Conservation (phyloP, 2,888 invertebrate genomes). For the Drosophila hamatofila region DNA sequence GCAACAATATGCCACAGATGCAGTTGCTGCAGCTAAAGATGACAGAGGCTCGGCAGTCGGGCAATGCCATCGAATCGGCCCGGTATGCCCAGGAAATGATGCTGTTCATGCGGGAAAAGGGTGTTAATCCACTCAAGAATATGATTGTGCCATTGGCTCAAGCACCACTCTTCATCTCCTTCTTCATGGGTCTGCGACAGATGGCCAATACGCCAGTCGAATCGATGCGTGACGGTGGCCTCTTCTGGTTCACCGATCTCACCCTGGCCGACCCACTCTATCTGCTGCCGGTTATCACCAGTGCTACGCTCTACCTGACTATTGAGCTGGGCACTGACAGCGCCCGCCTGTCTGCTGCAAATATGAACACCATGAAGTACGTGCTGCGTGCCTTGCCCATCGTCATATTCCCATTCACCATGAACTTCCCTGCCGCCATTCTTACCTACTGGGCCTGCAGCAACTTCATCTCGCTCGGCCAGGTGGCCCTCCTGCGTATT, state of each 20-base stretch:
- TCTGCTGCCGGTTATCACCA: slow-evolving; percentile 93
- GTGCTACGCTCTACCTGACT: slow-evolving; percentile 92
- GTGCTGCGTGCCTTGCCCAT: slow-evolving; percentile 91
- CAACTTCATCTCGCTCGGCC: slow-evolving; percentile 93
- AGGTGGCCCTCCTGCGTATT: slow-evolving; percentile 90
- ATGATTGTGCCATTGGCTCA: slow-evolving; percentile 92
- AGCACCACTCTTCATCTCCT: slow-evolving; percentile 96
- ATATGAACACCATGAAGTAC: slow-evolving; percentile 90
- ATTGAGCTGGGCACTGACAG: slow-evolving; percentile 93
- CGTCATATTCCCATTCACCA: slow-evolving; percentile 92
- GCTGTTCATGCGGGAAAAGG: slow-evolving; percentile 92
- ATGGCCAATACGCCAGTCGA: slow-evolving; percentile 97
- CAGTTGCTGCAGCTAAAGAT: slow-evolving; percentile 93
- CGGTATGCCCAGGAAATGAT: slow-evolving; percentile 92
- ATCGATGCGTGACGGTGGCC: slow-evolving; percentile 94
- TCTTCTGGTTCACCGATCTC: slow-evolving; percentile 97
- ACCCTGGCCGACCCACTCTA: slow-evolving; percentile 96
- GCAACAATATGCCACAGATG: slow-evolving; percentile 94
- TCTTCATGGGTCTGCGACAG: slow-evolving; percentile 93
- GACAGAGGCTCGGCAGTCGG: slow-evolving; percentile 93
- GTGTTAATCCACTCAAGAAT: slow-evolving; percentile 92
- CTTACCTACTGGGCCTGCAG: slow-evolving; percentile 95
- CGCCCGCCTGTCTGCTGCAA: slow-evolving; percentile 88
- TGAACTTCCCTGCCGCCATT: slow-evolving; percentile 95
- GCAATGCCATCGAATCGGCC: slow-evolving; percentile 92